Conservation (phyloP, 1,140 invertebrate species). For the Drosophila nikananu region DNA sequence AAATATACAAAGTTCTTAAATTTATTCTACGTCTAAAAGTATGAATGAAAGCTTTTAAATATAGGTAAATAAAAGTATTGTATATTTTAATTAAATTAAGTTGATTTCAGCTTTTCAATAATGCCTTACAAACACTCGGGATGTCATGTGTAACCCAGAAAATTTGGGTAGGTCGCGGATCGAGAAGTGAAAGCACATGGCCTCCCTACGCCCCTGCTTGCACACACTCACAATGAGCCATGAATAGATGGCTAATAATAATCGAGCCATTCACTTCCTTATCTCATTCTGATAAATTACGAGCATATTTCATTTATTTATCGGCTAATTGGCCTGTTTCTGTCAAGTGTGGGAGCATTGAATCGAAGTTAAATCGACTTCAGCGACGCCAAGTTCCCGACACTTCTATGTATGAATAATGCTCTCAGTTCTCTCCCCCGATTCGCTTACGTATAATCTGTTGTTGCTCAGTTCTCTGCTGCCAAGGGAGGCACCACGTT, state of each 20-base stretch:
- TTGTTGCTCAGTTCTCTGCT: conserved; percentile 4
- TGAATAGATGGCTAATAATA: conserved; percentile 37
- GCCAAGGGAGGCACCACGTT: not conserved
- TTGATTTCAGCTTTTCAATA: not conserved
- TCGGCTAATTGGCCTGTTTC: conserved; percentile 34
- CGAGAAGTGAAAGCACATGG: not conserved
- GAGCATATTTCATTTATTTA: conserved; percentile 26
- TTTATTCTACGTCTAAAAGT: not conserved
- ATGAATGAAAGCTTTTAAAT: not conserved
- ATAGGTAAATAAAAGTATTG: too few relatives aligned
- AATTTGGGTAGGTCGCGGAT: conserved; percentile 7
- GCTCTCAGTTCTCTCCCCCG: not conserved
- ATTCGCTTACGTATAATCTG: not conserved
- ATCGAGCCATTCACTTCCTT: conserved; percentile 11
- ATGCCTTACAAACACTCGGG: not conserved
- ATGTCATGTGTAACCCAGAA: not conserved
- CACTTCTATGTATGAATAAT: not conserved
- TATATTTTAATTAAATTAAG: not conserved
- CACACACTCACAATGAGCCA: not conserved
- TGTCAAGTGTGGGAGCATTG: conserved; percentile 17
- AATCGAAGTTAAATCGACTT: conserved; percentile 16
- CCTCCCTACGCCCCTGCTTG: too few relatives aligned
- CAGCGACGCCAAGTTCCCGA: conserved; percentile 6
- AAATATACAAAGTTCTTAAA: conserved; percentile 2
- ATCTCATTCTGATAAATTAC: conserved; percentile 35